Conservation (phyloP, 2,113 vertebrate genomes). For the Siniperca knerii region DNA sequence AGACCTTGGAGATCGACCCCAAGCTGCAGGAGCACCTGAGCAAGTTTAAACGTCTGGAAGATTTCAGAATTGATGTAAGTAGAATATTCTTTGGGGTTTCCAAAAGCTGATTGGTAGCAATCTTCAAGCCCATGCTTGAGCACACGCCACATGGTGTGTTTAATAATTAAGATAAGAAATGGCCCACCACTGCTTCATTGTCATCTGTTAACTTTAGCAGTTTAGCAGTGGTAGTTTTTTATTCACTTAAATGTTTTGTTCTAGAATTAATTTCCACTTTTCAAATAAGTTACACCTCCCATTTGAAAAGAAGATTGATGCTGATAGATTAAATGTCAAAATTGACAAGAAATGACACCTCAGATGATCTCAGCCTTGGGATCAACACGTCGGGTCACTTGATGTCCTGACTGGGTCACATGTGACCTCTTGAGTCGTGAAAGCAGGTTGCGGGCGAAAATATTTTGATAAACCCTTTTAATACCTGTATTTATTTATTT, state of each 20-base stretch:
- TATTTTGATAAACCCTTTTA: too few relatives aligned
- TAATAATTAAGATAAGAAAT: not conserved
- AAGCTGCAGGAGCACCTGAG: slow-evolving; percentile 94
- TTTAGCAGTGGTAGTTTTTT: not conserved
- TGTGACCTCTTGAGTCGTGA: too few relatives aligned
- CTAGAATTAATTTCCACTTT: too few relatives aligned
- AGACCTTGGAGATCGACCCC: slow-evolving; percentile 94
- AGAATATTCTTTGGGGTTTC: not conserved
- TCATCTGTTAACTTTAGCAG: not conserved
- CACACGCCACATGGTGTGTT: not conserved
- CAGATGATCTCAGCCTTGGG: too few relatives aligned
- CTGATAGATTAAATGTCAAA: too few relatives aligned
- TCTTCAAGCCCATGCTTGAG: not conserved
- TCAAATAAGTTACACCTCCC: too few relatives aligned
- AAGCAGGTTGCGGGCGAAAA: too few relatives aligned
- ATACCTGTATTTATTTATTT: too few relatives aligned
- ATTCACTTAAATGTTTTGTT: not conserved
- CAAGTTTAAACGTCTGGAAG: slow-evolving; percentile 97
- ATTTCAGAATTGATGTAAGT: slow-evolving; percentile 98
- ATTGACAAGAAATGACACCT: too few relatives aligned
- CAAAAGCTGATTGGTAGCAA: not conserved
- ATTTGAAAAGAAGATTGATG: too few relatives aligned
- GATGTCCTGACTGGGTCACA: too few relatives aligned
- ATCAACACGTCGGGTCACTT: too few relatives aligned
- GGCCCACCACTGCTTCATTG: not conserved